Evolutionary conservation across 2,888 invertebrate genomes (phyloP), one percentile per base, ranked within the genome.

Genomic region (Melolontha melolontha): DNA sequence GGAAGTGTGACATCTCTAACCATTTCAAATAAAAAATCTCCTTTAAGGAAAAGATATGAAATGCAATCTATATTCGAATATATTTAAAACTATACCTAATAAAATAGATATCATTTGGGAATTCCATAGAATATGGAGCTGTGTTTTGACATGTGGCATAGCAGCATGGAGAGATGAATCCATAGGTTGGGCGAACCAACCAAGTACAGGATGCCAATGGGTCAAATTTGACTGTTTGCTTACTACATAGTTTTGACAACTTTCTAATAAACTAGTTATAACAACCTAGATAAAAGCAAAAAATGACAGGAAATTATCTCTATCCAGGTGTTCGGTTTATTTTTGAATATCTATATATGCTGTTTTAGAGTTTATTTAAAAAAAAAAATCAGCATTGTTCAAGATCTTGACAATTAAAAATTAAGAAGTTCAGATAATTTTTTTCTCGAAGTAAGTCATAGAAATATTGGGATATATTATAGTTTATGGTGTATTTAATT

Each of bases 191-290:
- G 86, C 87, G 81, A 97, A 97, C 97, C 98, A 98, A 42, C 98
- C 98, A 10, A 99, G 87, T 22, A 98, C 91, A 4, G 98, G 98
- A 84, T 99, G 98, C 98, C 98, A 99, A 83, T 97, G 96, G 55
- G 96, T 95, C 57, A 97, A 88, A 79, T 95, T 95, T 1, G 96
- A 94, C 77, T 92, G 90, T 82, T 97, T 97, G 76, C 91, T 92
- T 6, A 93, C 92, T n/a, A 97, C 96, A 77, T 96, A 95, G 75
- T 93, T 92, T 76, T 95, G 94, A 83, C 97, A 97, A 71, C 92
- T 92, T 82, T 96, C 94, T 73, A 98, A 84, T 75, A 98, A 87
- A 69, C 92, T 88, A 2, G 93, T 94, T 16, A 95, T 90, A 11
- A 96, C 94, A 76, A 91, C 87, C 95, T 97, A 83, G 17, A 71